Percentiles rank a stretch among this genome's conserved stretches.
These are phyloP conservation scores for Tychaedon coryphoeus DNA, from an alignment of 2,113 vertebrate genomes.

Conservation along the genomic window DNA sequence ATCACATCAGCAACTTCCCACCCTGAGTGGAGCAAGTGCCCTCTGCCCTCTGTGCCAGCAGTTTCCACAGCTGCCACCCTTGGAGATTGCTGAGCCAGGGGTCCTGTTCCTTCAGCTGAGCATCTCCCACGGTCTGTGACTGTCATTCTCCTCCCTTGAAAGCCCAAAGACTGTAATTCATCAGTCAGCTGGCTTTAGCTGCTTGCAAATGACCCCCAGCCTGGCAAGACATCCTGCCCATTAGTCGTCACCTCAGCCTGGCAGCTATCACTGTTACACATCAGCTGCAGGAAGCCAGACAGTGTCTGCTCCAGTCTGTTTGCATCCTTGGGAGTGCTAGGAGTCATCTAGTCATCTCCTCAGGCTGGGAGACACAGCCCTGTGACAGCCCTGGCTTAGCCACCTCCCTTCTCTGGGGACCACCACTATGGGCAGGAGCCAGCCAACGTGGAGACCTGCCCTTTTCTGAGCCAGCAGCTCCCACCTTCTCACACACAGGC, in stretches of 20 bases:
- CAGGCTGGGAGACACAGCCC: not conserved
- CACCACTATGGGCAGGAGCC: not conserved
- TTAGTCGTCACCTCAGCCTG: not conserved
- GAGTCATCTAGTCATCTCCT: not conserved
- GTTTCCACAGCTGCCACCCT: not conserved
- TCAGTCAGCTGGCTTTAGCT: not conserved
- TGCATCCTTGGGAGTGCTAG: fast-evolving
- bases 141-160: not conserved
- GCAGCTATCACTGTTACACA: not conserved
- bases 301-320: not conserved
- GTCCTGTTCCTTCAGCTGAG: not conserved
- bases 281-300: not conserved
- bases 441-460: not conserved
- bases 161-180: not conserved
- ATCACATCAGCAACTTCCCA: not conserved
- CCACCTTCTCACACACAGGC: not conserved
- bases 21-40: fast-evolving
- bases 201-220: not conserved
- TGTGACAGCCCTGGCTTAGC: not conserved
- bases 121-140: not conserved
- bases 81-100: fast-evolving
- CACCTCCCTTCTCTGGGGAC: not conserved
- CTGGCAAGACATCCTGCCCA: not conserved
- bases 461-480: not conserved
- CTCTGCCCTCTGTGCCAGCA: not conserved